A percentile compares a stretch with the other conserved stretches of the same genome.
Evolutionary conservation across 2,888 invertebrate genomes (phyloP).

Genomic region (Hecatera dysodea): DNA sequence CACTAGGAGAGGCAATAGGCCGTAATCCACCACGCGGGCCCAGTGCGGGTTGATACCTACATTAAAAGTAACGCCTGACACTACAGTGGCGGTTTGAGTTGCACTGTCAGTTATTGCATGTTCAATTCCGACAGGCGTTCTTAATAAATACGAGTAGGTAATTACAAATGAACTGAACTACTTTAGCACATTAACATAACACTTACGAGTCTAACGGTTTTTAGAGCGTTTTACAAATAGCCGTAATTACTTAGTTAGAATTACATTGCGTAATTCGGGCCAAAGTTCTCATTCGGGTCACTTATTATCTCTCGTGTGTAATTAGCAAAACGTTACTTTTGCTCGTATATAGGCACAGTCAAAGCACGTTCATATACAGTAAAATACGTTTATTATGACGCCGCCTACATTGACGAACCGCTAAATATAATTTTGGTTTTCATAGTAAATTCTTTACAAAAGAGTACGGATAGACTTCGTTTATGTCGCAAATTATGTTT

Average conservation of each 20-base stretch:
- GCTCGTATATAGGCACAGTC: no score
- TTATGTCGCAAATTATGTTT: no score
- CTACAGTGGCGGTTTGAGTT: background rate
- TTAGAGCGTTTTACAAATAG: constrained; percentile 23
- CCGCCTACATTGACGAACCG: background rate
- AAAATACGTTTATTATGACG: background rate
- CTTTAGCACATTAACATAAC: constrained; percentile 16
- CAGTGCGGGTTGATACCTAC: no score
- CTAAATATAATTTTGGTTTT: no score
- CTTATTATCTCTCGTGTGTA: background rate
- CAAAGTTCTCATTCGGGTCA: constrained; percentile 14
- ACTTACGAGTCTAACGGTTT: constrained; percentile 20
- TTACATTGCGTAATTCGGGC: constrained; percentile 6
- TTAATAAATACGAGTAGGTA: background rate
- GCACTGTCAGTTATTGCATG: constrained; percentile 4
- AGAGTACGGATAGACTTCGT: no score
- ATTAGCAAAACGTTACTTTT: background rate
- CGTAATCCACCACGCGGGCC: no score
- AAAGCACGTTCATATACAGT: background rate
- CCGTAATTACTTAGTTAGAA: constrained; percentile 18
- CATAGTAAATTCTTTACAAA: no score
- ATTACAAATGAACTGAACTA: background rate
- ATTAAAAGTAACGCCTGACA: background rate
- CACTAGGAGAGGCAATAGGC: no score
- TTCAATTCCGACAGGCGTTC: background rate